Base-by-base conservation (phyloP, 2,797 vertebrate species). In the Pipistrellus pygmaeus region DNA sequence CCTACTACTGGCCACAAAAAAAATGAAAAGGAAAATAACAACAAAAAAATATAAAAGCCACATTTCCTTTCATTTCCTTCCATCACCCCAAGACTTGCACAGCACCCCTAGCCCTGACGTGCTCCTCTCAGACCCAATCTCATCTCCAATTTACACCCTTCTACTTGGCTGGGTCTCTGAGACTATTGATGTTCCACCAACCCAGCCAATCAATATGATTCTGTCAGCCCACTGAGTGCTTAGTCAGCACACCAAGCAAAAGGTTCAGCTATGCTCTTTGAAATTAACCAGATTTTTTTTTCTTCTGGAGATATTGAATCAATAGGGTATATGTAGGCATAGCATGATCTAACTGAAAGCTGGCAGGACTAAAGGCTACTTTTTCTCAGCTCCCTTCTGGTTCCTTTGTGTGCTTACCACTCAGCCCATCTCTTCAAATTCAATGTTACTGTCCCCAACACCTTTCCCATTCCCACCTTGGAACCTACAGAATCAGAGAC, bases 121-220 rank as follows among this genome's bases (percentile, higher is more conserved):
- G 69, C 64, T 53, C 86, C 78, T 71, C 53, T 88, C 64, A 80
- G 48, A 72, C 76, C 85, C 88, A 88, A 87, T 86, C 27, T 78
- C 71, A 44, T 86, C 92, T 92, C 90, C 84, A 90, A 21, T 95
- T 97, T 76, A 86, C 91, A 95, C 92, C 66, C 85, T 96, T 96
- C 95, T 95, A 95, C 90, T 88, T 94, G 95, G 51, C 92, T 93
- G 80, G 72, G 35, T 91, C 88, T 76, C 87, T 41, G 85, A 60
- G 32, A 76, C 68, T 84, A 91, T 92, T 46, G 93, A 92, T 85
- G 80, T 11, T 4, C 75, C 60, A 85, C 82, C 69, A 93, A 55
- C 13, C 64, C 8, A 6, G 53, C 53, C 72, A 92, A 81, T 92
- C 96, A 84, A 86, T 93, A 81, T 5, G 87, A 89, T 84, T 93